phyloP scores from a whole-genome alignment of 2,888 invertebrate species.

The Pseudococcus viburni region DNA sequence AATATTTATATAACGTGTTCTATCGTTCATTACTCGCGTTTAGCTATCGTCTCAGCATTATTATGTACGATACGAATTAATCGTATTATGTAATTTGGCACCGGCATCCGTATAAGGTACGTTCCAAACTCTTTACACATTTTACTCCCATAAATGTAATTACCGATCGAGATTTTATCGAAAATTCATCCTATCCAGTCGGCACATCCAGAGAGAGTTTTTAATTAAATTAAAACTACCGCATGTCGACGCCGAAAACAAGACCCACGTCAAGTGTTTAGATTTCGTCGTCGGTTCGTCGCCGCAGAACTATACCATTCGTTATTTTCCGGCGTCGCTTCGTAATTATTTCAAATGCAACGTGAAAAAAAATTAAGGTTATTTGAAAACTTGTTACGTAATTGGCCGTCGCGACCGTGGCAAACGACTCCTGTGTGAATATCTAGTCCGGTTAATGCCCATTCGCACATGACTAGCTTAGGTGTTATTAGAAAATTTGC shows the following conservation, averaged over 20 bases:
- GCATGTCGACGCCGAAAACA: not conserved
- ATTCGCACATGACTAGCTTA: not conserved
- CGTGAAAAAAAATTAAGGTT: slow-evolving; percentile 26
- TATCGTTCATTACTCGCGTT: slow-evolving; percentile 21
- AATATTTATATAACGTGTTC: slow-evolving; percentile 54
- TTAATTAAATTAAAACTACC: not conserved
- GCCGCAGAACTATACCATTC: not conserved
- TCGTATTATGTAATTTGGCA: slow-evolving; percentile 21
- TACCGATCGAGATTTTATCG: slow-evolving; percentile 4
- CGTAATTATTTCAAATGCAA: not conserved
- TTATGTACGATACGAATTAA: slow-evolving; percentile 22
- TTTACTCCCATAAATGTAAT: not conserved
- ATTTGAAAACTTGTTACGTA: slow-evolving; percentile 29
- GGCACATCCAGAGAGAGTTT: not conserved
- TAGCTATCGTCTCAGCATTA: not conserved
- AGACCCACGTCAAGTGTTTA: not conserved
- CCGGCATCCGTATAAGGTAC: slow-evolving; percentile 10
- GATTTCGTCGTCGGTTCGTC: not conserved
- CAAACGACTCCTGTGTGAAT: slow-evolving; percentile 30
- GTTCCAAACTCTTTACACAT: not conserved
- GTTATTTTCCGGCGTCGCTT: not conserved
- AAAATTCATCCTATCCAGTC: not conserved
- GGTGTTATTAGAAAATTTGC: slow-evolving; percentile 15
- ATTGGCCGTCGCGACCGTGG: not conserved
- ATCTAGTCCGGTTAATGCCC: slow-evolving; percentile 17